Evolutionary conservation across 1,140 invertebrate species (phyloP).

Genomic region (Ooceraea biroi): DNA sequence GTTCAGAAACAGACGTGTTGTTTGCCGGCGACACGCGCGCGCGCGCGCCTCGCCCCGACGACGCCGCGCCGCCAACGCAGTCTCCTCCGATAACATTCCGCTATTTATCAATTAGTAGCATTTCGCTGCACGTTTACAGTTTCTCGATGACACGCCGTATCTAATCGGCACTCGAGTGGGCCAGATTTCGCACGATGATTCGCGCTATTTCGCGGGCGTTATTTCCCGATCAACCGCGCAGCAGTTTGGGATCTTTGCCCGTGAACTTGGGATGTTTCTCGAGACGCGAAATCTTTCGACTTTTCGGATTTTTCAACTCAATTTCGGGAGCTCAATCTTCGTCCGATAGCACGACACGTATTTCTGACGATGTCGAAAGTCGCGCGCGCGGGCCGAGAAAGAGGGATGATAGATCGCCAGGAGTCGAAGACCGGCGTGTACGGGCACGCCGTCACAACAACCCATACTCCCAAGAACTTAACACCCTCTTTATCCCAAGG

Average conservation of each 20-base stretch:
- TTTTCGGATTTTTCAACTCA: constrained; percentile 3
- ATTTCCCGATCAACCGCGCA: not conserved
- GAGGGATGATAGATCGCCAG: constrained; percentile 78
- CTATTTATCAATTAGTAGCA: constrained; percentile 47
- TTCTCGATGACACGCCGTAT: constrained; percentile 16
- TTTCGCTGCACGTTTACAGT: constrained; percentile 29
- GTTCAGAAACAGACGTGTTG: constrained; percentile 80
- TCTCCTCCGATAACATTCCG: constrained; percentile 37
- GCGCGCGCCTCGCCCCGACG: not conserved
- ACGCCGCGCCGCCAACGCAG: constrained; percentile 4
- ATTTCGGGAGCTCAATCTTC: not conserved
- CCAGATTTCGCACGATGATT: not conserved
- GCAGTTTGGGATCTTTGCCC: not conserved
- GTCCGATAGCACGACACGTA: not conserved
- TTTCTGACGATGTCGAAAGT: constrained; percentile 62
- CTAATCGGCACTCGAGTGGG: constrained; percentile 19
- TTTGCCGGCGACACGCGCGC: constrained; percentile 73
- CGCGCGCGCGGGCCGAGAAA: constrained; percentile 53
- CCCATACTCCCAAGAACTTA: constrained; percentile 76
- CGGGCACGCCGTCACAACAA: constrained; percentile 82
- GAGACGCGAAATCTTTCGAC: not conserved
- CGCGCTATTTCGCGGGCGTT: not conserved
- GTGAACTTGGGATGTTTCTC: not conserved
- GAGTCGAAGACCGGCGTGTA: constrained; percentile 75
- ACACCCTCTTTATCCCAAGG: constrained; percentile 81